Percentiles rank a stretch among this genome's conserved stretches.
Conservation (phyloP, 1,140 invertebrate genomes). For the Paramacrobiotus metropolitanus region DNA sequence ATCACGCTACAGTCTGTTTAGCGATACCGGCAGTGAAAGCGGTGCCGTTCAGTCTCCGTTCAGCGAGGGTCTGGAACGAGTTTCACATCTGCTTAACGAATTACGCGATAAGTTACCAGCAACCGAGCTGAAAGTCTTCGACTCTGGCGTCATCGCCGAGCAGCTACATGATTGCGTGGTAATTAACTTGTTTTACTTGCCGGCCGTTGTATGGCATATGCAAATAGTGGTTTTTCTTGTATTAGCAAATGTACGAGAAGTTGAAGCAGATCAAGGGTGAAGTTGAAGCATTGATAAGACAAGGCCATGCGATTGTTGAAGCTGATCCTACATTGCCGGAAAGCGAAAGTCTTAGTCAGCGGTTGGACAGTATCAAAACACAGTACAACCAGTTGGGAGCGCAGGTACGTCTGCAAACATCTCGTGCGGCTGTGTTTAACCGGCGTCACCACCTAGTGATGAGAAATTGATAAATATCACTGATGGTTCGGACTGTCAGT, state of each 20-base stretch:
- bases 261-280: neutral
- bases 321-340: neutral
- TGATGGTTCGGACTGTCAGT: neutral
- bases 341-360: neutral
- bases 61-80: neutral
- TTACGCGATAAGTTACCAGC: neutral
- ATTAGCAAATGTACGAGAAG: neutral
- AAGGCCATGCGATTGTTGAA: neutral
- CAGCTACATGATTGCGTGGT: neutral
- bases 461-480: neutral
- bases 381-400: slow-evolving; percentile 2
- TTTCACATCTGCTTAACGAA: neutral
- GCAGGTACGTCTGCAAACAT: neutral
- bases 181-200: neutral
- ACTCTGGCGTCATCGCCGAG: neutral
- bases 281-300: neutral
- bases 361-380: neutral
- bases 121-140: neutral
- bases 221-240: neutral
- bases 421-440: neutral
- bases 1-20: neutral
- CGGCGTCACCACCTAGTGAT: neutral
- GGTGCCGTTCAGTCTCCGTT: neutral
- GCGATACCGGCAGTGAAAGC: neutral
- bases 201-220: neutral